Conservation (phyloP, 2,113 vertebrate genomes). For the Mobula birostris region DNA sequence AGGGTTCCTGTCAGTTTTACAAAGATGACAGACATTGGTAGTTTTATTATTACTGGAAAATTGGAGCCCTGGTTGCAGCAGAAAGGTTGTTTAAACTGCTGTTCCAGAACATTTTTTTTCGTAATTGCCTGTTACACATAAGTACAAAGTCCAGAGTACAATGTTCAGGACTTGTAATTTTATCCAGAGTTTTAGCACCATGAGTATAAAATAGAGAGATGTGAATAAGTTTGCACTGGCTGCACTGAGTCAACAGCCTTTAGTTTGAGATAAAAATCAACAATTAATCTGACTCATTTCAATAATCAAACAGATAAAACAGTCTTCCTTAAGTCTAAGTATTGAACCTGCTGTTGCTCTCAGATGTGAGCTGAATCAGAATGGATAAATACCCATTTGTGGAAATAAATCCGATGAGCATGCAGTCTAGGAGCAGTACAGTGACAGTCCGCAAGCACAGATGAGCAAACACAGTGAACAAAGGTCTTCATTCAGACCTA, state of each 20-base stretch:
- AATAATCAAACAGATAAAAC: conserved; percentile 23
- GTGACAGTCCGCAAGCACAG: neutral
- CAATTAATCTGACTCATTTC: neutral
- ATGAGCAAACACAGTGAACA: neutral
- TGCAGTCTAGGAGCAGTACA: neutral
- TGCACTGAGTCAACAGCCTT: neutral
- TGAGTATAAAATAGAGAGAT: neutral
- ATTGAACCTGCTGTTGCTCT: neutral
- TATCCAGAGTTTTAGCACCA: neutral
- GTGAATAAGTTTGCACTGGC: neutral
- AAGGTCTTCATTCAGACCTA: neutral
- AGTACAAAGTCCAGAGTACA: neutral
- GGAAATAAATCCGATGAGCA: neutral
- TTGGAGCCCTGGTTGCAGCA: neutral
- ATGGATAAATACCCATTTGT: neutral
- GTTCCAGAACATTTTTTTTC: neutral
- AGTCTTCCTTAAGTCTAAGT: neutral
- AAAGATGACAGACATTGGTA: no score
- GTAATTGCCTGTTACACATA: neutral
- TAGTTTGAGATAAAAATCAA: neutral
- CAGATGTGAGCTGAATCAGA: neutral
- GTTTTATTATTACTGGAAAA: no score
- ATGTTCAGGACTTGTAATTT: neutral
- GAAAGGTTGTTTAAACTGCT: neutral
- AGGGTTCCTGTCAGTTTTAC: no score